A percentile compares a stretch with the other conserved stretches of the same genome.
Evolutionary conservation across 2,888 invertebrate species (phyloP).

Genomic region (Busseola fusca): DNA sequence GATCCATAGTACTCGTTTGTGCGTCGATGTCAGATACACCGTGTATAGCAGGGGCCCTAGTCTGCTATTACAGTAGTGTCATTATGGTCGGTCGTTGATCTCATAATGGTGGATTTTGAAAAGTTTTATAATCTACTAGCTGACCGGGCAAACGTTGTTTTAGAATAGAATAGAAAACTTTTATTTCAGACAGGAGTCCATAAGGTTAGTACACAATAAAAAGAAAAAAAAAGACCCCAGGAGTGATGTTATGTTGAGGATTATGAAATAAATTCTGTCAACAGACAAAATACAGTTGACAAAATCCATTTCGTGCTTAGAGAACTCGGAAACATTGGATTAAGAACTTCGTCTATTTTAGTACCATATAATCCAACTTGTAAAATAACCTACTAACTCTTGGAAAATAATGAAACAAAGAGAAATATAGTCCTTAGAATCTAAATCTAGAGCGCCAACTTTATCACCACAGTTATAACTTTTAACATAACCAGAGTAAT

Average conservation of each 20-base stretch:
- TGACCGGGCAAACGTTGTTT: too few species aligned
- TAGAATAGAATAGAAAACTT: too few species aligned
- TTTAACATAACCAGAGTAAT: constrained; percentile 68
- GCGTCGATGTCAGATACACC: too few species aligned
- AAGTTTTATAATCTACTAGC: too few species aligned
- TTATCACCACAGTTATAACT: constrained; percentile 62
- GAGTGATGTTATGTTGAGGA: neutral
- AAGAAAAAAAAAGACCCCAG: too few species aligned
- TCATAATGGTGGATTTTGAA: too few species aligned
- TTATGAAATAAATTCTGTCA: neutral
- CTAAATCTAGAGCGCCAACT: constrained; percentile 27
- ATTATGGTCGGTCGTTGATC: too few species aligned
- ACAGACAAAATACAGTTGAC: neutral
- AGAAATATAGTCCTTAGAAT: constrained; percentile 25
- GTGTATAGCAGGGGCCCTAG: too few species aligned
- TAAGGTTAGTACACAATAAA: too few species aligned
- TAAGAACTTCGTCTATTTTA: constrained; percentile 13
- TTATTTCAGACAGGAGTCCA: too few species aligned
- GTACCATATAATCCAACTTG: neutral
- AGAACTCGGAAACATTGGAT: neutral
- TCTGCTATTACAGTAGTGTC: too few species aligned
- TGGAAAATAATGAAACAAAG: neutral
- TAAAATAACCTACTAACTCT: constrained; percentile 4
- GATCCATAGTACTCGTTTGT: too few species aligned
- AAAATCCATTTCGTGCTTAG: neutral